Evolutionary conservation across 2,797 vertebrate species (phyloP).

Genomic region (Aldrovandia affinis): DNA sequence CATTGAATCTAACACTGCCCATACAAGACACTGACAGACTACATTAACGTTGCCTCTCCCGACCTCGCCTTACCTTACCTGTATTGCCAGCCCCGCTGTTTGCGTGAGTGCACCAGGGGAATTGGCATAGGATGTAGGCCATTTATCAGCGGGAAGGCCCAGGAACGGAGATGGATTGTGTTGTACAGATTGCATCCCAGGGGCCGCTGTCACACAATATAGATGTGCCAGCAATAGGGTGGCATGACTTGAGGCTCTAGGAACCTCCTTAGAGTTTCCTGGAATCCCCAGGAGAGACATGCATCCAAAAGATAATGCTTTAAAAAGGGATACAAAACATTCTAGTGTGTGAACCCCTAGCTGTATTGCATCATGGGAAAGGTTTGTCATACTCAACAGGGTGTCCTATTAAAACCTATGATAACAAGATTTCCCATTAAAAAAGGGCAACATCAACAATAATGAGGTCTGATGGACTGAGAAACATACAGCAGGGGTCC

Average conservation of each 20-base stretch:
- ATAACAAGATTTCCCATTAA: not conserved
- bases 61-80: not conserved
- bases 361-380: not conserved
- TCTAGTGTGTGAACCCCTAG: not conserved
- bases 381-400: not conserved
- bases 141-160: constrained; percentile 21
- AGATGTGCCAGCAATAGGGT: constrained; percentile 17
- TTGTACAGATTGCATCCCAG: constrained; percentile 11
- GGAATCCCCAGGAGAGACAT: not conserved
- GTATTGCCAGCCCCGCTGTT: not conserved
- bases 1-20: not conserved
- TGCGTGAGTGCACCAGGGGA: not conserved
- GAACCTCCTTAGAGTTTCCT: not conserved
- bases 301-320: not conserved
- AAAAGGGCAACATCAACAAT: not conserved
- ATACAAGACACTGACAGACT: not conserved
- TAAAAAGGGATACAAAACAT: not conserved
- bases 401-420: not conserved
- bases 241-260: not conserved
- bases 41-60: not conserved
- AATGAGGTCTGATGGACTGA: not conserved
- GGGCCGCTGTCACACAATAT: not conserved
- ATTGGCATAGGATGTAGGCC: not conserved
- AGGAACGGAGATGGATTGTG: constrained; percentile 22
- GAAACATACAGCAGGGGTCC: not conserved